Evolutionary conservation across 2,113 vertebrate species (phyloP), one percentile per base, ranked within the genome.

Genomic region (Tympanuchus pallidicinctus): DNA sequence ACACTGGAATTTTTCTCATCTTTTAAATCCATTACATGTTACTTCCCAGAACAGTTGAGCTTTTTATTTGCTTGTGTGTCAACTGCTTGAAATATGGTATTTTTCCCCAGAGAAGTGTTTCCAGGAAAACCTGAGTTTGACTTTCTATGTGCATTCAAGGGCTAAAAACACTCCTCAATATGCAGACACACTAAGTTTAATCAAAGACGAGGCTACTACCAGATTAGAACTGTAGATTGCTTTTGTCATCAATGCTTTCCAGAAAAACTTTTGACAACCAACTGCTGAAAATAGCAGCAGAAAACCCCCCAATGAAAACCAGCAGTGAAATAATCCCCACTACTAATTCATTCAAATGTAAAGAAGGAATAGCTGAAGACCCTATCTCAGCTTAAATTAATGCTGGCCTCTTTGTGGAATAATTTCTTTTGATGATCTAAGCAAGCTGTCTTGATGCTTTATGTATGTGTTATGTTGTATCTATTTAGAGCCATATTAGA

Each of bases 1-100:
- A 96, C 86, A 94, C 24, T 71, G 66, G 69, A 90, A 92, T 95
- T 94, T 95, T 95, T 32, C 93, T 92, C 90, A 82, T 95, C 86
- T 91, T 90, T 97, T 89, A 95, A 95, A 92, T 64, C 71, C 88
- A 86, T 93, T 94, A 77, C 88, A 45, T 72, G 61, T 18, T 38
- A 18, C 94, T 96, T 96, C 84, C 47, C 72, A 86, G 59, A 32
- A 65, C 66, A 94, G 66, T 24, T 63, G 82, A 82, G 56, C 88
- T 92, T 89, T 90, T 59, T 89, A 84, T 92, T 96, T 94, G 84
- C 59, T 88, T 61, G 61, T 71, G 63, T 67, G 80, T 82, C 52
- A 89, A 10, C 47, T 66, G 54, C 86, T 83, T 94, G 70, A 93
- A 96, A 92, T 64, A 52, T 2, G 32, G 8, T 61, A n/a, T 94